Evolutionary conservation across 1,140 invertebrate genomes (phyloP).

Genomic region (Drosophila pachea): DNA sequence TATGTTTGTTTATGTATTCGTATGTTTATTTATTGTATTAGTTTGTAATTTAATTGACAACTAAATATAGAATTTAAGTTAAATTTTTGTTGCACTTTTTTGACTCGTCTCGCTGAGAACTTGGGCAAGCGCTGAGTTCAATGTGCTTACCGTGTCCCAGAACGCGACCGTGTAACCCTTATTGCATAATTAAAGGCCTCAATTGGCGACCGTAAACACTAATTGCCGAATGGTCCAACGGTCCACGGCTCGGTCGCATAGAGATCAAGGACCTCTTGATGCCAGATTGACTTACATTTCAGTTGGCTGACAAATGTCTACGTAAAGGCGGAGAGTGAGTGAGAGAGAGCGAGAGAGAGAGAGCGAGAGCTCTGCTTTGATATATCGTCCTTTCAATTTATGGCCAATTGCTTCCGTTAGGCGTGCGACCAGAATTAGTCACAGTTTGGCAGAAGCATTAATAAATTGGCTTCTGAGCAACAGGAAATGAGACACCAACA

Average conservation of each 20-base stretch:
- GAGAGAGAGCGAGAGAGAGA: background rate
- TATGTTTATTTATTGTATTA: slow-evolving; percentile 31
- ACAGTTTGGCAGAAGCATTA: slow-evolving; percentile 14
- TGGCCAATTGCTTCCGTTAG: slow-evolving; percentile 9
- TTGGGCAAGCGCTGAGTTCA: slow-evolving; percentile 51
- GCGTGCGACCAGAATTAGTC: slow-evolving; percentile 26
- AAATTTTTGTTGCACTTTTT: background rate
- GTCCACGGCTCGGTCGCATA: background rate
- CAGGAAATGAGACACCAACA: slow-evolving; percentile 9
- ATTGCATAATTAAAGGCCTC: slow-evolving; percentile 64
- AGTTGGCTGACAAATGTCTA: background rate
- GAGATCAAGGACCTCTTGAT: slow-evolving; percentile 12
- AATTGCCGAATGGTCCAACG: slow-evolving; percentile 30
- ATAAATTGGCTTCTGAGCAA: slow-evolving; percentile 24
- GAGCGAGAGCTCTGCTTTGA: background rate
- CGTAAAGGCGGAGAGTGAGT: too few species aligned
- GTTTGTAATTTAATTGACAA: background rate
- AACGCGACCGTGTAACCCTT: slow-evolving; percentile 39
- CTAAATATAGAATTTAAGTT: slow-evolving; percentile 7
- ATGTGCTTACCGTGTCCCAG: slow-evolving; percentile 44
- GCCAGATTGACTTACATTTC: slow-evolving; percentile 2
- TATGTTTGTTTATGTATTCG: background rate
- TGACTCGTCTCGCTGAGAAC: background rate
- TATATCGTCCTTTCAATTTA: slow-evolving; percentile 15
- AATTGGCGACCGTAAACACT: slow-evolving; percentile 21